phyloP scores from a whole-genome alignment of 2,888 invertebrate genomes.

The Scrobipalpa costella region DNA sequence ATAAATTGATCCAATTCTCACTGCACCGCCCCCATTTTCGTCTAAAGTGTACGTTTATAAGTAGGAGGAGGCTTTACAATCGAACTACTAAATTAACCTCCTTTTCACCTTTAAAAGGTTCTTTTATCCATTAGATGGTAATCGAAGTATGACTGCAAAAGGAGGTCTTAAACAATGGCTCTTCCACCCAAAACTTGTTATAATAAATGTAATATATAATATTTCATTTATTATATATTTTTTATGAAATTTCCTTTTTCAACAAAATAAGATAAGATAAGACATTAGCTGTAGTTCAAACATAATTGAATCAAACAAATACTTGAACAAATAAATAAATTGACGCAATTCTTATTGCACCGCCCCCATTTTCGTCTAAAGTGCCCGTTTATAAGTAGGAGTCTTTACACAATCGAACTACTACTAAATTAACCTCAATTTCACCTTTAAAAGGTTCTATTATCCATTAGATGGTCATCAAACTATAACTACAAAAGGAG shows the following conservation, averaged over 20 bases:
- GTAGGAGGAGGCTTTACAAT: neutral
- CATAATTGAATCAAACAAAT: no score
- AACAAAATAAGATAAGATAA: no score
- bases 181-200: no score
- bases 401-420: neutral
- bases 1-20: neutral
- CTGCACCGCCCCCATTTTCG: neutral
- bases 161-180: neutral
- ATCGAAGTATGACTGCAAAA: conserved; percentile 7
- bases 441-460: conserved; percentile 13
- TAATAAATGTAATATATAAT: no score
- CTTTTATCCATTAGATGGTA: conserved; percentile 2
- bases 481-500: conserved; percentile 6
- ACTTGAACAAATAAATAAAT: no score
- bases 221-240: no score
- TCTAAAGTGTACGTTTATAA: neutral
- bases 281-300: no score
- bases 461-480: conserved; percentile 8
- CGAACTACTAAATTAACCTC: no score
- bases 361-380: neutral
- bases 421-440: neutral
- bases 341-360: neutral
- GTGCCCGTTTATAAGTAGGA: neutral
- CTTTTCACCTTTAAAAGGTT: conserved; percentile 5
- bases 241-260: no score